A percentile compares a stretch with the other conserved stretches of the same genome.
These are phyloP conservation scores for Premnoplex brunnescens DNA, from an alignment of 2,797 vertebrate genomes.

Conservation along the genomic window DNA sequence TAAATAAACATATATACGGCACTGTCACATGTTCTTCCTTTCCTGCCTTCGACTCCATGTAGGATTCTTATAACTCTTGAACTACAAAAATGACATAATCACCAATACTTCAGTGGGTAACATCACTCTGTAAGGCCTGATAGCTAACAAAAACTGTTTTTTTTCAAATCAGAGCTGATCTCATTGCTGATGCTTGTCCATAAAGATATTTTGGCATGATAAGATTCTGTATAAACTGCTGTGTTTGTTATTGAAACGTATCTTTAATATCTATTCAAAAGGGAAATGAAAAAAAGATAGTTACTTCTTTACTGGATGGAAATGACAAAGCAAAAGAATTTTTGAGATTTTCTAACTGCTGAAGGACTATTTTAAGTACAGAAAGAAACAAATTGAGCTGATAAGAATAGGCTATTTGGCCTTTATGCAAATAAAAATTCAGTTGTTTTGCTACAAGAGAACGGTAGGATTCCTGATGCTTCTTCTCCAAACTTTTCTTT, in stretches of 20 bases:
- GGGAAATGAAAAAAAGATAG: not conserved
- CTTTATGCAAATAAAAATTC: not conserved
- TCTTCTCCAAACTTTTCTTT: not conserved
- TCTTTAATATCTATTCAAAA: not conserved
- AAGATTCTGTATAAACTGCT: not conserved
- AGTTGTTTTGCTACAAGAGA: not conserved
- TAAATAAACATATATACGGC: not conserved
- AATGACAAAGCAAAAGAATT: not conserved
- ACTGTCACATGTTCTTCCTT: not conserved
- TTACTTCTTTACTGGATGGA: not conserved
- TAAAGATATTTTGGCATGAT: slow-evolving; percentile 9
- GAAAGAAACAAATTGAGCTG: not conserved
- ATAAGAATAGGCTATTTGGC: not conserved
- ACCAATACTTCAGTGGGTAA: not conserved
- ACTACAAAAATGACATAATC: not conserved
- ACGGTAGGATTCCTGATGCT: not conserved
- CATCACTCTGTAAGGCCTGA: not conserved
- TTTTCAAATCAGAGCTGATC: slow-evolving; percentile 28
- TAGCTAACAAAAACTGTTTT: slow-evolving; percentile 16
- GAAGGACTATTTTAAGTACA: not conserved
- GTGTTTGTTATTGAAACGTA: slow-evolving; percentile 1
- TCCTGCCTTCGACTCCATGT: not conserved
- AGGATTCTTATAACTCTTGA: not conserved
- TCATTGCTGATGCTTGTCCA: slow-evolving; percentile 12
- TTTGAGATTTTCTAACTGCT: not conserved